A percentile compares a stretch with the other conserved stretches of the same genome.
Conservation (phyloP, 2,797 vertebrate genomes). For the Kryptolebias ocellatus region DNA sequence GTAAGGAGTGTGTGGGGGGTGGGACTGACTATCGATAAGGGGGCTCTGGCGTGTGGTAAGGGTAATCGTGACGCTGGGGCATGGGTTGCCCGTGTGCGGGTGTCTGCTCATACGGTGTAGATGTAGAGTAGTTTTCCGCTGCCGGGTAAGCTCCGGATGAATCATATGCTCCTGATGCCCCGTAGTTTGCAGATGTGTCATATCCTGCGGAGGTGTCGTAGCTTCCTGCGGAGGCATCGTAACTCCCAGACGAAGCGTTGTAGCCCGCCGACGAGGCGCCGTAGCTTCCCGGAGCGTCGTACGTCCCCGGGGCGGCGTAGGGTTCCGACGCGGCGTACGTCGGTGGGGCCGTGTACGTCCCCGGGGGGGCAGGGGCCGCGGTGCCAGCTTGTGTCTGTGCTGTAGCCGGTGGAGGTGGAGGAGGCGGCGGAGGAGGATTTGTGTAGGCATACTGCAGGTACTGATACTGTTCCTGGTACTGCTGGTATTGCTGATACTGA, state of each 20-base stretch:
- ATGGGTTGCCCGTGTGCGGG: slow-evolving; percentile 85
- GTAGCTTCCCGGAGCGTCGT: slow-evolving; percentile 58
- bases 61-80: slow-evolving; percentile 85
- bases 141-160: slow-evolving; percentile 74
- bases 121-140: slow-evolving; percentile 77
- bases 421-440: slow-evolving; percentile 70
- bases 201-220: slow-evolving; percentile 62
- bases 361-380: slow-evolving; percentile 60
- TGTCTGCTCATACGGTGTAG: slow-evolving; percentile 85
- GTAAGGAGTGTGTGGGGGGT: slow-evolving; percentile 60
- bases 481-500: slow-evolving; percentile 85
- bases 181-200: slow-evolving; percentile 67
- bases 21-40: slow-evolving; percentile 82
- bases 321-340: slow-evolving; percentile 47
- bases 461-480: slow-evolving; percentile 85
- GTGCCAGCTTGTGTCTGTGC: slow-evolving; percentile 60
- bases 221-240: slow-evolving; percentile 60
- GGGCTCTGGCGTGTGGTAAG: slow-evolving; percentile 86
- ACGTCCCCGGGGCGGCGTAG: slow-evolving; percentile 67
- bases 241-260: slow-evolving; percentile 57
- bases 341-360: slow-evolving; percentile 69
- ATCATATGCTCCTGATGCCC: slow-evolving; percentile 71
- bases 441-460: slow-evolving; percentile 85
- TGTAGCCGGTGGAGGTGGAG: slow-evolving; percentile 61
- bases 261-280: slow-evolving; percentile 56